phyloP scores from a whole-genome alignment of 1,140 invertebrate genomes.

The Drosophila ananassae region DNA sequence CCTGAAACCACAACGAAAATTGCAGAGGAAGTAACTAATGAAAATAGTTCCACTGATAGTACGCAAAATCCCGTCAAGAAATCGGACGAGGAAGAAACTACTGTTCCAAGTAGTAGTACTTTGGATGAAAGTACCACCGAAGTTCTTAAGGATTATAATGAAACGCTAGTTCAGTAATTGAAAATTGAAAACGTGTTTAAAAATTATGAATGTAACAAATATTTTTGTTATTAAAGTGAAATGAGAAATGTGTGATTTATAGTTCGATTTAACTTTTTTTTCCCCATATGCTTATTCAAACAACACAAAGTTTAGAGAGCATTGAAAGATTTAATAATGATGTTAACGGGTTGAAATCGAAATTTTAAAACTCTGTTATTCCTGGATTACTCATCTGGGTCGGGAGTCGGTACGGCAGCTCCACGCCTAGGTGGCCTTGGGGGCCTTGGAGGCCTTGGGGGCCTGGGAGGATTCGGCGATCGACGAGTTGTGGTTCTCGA shows the following conservation, averaged over 20 bases:
- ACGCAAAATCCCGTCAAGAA: background rate
- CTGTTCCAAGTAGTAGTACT: background rate
- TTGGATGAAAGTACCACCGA: background rate
- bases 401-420: background rate
- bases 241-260: too few species aligned
- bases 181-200: background rate
- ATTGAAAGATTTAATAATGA: constrained; percentile 14
- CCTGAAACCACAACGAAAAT: background rate
- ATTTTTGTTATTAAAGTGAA: too few species aligned
- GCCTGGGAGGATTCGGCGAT: background rate
- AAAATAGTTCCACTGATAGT: background rate
- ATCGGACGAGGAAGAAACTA: background rate
- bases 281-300: background rate
- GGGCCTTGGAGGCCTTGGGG: background rate
- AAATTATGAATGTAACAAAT: background rate
- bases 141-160: background rate
- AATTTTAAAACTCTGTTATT: background rate
- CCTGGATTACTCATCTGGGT: background rate
- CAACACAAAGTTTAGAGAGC: constrained; percentile 6
- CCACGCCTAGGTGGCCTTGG: background rate
- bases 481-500: background rate
- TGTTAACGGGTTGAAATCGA: background rate
- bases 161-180: background rate
- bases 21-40: background rate
- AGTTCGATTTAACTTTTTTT: too few species aligned